Evolutionary conservation across 2,113 vertebrate species (phyloP).

Genomic region (Trematomus loennbergii): DNA sequence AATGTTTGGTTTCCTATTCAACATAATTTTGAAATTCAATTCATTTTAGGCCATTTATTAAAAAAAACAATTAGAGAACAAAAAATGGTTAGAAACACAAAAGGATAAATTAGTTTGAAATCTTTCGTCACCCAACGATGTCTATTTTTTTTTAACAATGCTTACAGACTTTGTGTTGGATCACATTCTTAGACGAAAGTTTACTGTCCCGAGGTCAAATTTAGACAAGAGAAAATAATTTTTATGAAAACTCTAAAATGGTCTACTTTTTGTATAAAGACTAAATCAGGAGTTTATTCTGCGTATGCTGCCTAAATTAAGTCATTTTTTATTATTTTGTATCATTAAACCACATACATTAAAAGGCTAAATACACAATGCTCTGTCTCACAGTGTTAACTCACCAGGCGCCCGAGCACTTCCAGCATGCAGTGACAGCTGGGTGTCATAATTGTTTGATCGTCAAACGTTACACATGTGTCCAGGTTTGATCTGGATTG

Average conservation of each 20-base stretch:
- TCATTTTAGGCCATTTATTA: not conserved
- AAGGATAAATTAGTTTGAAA: not conserved
- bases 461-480: not conserved
- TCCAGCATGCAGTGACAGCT: conserved; percentile 39
- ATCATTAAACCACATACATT: not conserved
- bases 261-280: not conserved
- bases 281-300: not conserved
- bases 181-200: not conserved
- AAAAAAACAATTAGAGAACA: not conserved
- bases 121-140: not conserved
- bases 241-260: not conserved
- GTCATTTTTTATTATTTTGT: not conserved
- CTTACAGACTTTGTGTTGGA: not conserved
- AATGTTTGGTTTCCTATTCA: not conserved
- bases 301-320: not conserved
- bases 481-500: conserved; percentile 3
- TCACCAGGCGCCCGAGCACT: conserved; percentile 17
- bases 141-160: not conserved
- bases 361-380: not conserved
- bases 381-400: conserved; percentile 24
- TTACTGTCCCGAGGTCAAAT: not conserved
- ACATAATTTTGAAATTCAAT: not conserved
- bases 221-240: not conserved
- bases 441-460: conserved; percentile 26
- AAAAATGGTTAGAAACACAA: not conserved